Evolutionary conservation across 2,888 invertebrate species (phyloP), one percentile per base, ranked within the genome.

Genomic region (Drosophila yooni): DNA sequence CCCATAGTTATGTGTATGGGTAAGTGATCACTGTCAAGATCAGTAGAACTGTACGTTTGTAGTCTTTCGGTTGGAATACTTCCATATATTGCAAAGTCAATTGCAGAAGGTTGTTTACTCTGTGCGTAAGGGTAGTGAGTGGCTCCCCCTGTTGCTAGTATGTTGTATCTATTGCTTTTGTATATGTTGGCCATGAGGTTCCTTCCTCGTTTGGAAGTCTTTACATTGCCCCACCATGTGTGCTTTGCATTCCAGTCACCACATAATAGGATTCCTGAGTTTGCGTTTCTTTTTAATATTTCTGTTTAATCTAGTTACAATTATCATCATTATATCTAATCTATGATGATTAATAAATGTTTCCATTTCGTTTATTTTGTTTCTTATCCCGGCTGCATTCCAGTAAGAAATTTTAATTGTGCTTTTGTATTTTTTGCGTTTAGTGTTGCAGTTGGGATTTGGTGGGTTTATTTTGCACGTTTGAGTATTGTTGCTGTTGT

Each of bases 191-290:
- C 13, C 4, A 60, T 8, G 0, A 70, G 27, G 1, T 25, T n/a
- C 15, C 25, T 51, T 3, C 57, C 70, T n/a, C 70, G n/a, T 3
- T 2, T n/a, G 6, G 67, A 71, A 0, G 52, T 7, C 0, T 61
- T 52, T 0, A 15, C 1, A 3, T 33, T 46, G 0, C 67, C 71
- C 67, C 71, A 71, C 67, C 71, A 58, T 0, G 25, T 2, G 2
- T 71, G 57, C 5, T 62, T 51, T 0, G 70, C 70, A 4, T 70
- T 70, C 67, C 66, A 70, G 13, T 70, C 67, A 0, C 70, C 70
- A 11, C 67, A 67, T 0, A 61, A 0, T 25, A 48, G 5, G 4
- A 21, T 11, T 11, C 21, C 43, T 1, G 21, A 21, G 11, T 21
- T 31, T 0, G 31, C 31, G 8, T 31, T 8, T 0, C 31, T 31